Conservation (phyloP, 2,113 vertebrate species). For the Entomyzon cyanotis region DNA sequence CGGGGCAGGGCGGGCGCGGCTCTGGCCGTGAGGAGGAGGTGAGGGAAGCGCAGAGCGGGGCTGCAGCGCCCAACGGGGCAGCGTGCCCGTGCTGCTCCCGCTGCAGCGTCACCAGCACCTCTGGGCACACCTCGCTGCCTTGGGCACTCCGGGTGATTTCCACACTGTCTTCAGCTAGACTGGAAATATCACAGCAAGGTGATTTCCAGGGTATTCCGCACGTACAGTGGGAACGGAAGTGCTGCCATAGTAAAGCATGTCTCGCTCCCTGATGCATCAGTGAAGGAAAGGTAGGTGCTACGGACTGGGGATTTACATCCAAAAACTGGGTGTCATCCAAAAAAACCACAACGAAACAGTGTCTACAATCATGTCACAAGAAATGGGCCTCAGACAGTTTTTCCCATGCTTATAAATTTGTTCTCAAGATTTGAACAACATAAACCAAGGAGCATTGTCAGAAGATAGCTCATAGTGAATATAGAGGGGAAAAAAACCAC, state of each 20-base stretch:
- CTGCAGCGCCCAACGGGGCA: neutral
- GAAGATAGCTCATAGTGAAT: neutral
- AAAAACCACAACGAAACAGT: neutral
- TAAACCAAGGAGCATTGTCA: neutral
- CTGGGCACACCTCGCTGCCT: neutral
- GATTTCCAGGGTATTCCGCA: neutral
- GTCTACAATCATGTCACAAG: neutral
- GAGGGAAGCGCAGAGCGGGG: neutral
- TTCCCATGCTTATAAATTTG: neutral
- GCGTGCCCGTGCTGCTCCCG: neutral
- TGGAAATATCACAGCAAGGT: neutral
- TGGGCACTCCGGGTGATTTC: neutral
- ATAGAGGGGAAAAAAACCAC: no score
- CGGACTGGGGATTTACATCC: neutral
- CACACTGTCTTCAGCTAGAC: neutral
- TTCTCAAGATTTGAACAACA: neutral
- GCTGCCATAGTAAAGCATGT: fast-evolving
- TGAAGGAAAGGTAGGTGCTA: neutral
- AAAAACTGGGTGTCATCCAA: neutral
- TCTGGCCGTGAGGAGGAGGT: neutral
- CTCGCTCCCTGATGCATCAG: neutral
- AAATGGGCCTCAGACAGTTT: neutral
- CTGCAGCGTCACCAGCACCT: neutral
- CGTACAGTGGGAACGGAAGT: fast-evolving
- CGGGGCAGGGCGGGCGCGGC: neutral